These are phyloP conservation scores for Aurelia coerulea DNA, from an alignment of 30 jellyfish, hydroid and myxozoan genomes.

Conservation along the genomic window DNA sequence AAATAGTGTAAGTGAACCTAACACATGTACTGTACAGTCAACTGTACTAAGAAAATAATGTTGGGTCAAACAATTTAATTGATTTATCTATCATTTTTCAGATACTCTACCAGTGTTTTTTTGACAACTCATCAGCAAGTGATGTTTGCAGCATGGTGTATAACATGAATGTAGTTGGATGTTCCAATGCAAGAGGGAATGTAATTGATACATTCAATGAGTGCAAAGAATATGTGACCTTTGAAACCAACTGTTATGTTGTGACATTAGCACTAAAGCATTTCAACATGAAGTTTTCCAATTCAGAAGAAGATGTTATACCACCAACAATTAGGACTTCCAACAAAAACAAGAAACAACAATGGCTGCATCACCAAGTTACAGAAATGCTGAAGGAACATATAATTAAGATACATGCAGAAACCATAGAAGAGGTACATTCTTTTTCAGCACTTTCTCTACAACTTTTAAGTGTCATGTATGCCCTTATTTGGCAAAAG, in stretches of 20 bases:
- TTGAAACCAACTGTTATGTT: slow-evolving; percentile 22
- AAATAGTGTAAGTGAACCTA: too few relatives aligned
- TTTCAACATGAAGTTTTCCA: slow-evolving; percentile 28
- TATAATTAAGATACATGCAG: slow-evolving; percentile 11
- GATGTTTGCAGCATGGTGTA: slow-evolving; percentile 8
- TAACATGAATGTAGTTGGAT: slow-evolving; percentile 3
- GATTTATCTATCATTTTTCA: too few relatives aligned
- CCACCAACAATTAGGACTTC: slow-evolving; percentile 27
- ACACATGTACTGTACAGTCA: too few relatives aligned
- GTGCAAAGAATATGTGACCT: slow-evolving; percentile 29
- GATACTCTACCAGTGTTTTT: too few relatives aligned
- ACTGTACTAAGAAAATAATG: too few relatives aligned
- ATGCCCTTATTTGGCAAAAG: not conserved
- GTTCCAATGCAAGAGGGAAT: slow-evolving; percentile 12
- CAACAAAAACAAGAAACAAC: slow-evolving; percentile 10
- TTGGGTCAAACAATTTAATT: too few relatives aligned
- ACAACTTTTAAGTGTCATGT: not conserved
- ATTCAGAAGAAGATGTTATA: slow-evolving; percentile 17
- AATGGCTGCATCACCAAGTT: slow-evolving; percentile 24
- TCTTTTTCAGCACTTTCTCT: not conserved
- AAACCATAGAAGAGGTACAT: slow-evolving; percentile 26
- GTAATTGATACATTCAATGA: slow-evolving; percentile 9
- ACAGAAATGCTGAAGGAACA: slow-evolving; percentile 32
- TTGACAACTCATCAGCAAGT: not conserved
- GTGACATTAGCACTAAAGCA: slow-evolving; percentile 1